phyloP scores from a whole-genome alignment of 2,888 invertebrate species.

The Urechis unicinctus region DNA sequence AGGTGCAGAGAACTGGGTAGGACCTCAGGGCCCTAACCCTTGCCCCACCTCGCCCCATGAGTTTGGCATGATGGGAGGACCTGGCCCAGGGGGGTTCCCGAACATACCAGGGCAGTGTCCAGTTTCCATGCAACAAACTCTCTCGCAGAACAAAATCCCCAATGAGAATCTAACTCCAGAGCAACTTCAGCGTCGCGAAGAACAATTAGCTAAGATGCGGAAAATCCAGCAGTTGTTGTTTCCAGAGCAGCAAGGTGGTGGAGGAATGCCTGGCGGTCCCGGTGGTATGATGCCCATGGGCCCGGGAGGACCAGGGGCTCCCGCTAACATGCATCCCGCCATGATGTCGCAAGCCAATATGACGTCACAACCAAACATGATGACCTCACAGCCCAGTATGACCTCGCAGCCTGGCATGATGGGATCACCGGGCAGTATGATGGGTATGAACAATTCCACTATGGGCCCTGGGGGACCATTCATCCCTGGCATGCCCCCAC shows the following conservation, averaged over 20 bases:
- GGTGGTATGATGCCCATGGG: slow-evolving; percentile 10
- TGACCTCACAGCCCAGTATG: slow-evolving; percentile 27
- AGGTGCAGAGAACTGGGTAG: background rate
- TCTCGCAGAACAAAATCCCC: slow-evolving; percentile 44
- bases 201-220: slow-evolving; percentile 80
- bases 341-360: background rate
- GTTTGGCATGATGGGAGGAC: background rate
- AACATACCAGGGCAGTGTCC: background rate
- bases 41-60: too few species aligned
- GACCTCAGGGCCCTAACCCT: background rate
- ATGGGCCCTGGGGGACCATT: slow-evolving; percentile 35
- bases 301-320: slow-evolving; percentile 25
- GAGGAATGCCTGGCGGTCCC: background rate
- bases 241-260: slow-evolving; percentile 58
- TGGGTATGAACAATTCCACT: slow-evolving; percentile 40
- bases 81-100: slow-evolving; percentile 1
- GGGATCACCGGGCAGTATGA: slow-evolving; percentile 40
- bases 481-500: slow-evolving; percentile 21
- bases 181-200: slow-evolving; percentile 87
- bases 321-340: slow-evolving; percentile 3
- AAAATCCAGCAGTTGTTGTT: slow-evolving; percentile 91
- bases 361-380: slow-evolving; percentile 21
- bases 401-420: slow-evolving; percentile 29
- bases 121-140: slow-evolving; percentile 20
- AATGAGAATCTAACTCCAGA: slow-evolving; percentile 89